These are phyloP conservation scores for Cephalopterus ornatus DNA, from an alignment of 2,113 vertebrate species.

Conservation along the genomic window DNA sequence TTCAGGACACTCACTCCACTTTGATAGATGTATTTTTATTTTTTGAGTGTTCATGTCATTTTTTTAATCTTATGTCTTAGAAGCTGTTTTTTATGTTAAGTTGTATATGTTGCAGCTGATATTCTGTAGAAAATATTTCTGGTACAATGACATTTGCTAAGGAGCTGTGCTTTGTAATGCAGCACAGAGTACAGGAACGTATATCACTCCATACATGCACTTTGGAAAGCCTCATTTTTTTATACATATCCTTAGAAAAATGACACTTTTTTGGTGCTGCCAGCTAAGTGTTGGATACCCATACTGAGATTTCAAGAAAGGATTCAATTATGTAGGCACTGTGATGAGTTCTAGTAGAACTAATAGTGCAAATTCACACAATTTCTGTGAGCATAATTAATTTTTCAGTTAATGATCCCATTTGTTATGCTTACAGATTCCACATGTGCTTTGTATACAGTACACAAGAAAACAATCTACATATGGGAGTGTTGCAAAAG, in stretches of 20 bases:
- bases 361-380: not conserved
- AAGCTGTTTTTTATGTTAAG: not conserved
- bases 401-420: constrained; percentile 27
- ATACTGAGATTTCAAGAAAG: not conserved
- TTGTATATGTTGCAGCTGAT: not conserved
- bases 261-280: not conserved
- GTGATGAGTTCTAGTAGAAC: not conserved
- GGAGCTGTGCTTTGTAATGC: not conserved
- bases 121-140: not conserved
- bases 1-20: not conserved
- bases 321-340: not conserved
- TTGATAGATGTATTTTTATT: not conserved
- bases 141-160: not conserved
- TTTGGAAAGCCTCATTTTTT: constrained; percentile 2
- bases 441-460: constrained; percentile 23
- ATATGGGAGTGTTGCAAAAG: not conserved
- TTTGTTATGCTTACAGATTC: constrained; percentile 17
- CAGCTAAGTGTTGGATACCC: not conserved
- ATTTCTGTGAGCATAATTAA: constrained; percentile 37
- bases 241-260: not conserved
- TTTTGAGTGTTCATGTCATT: not conserved
- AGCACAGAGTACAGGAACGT: not conserved
- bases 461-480: not conserved
- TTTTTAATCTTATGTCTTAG: not conserved
- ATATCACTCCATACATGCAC: not conserved